Percentiles rank a stretch among this genome's conserved stretches.
Conservation (phyloP, 1,140 invertebrate species). For the Eumaeus atala region DNA sequence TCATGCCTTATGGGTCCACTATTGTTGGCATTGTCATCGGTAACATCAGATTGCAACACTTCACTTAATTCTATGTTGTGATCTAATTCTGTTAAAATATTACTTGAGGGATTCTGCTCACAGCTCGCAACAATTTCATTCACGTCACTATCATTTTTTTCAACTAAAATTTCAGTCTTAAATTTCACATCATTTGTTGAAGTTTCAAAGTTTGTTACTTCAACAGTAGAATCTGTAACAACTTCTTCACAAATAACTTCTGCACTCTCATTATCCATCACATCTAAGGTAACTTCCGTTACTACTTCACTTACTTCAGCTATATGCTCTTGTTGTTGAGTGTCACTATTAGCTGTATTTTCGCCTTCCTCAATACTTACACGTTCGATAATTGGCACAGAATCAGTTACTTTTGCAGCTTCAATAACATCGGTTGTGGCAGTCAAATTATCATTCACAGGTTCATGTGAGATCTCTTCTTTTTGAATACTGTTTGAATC, state of each 20-base stretch:
- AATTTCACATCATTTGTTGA: conserved; percentile 41
- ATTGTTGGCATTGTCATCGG: conserved; percentile 51
- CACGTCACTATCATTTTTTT: conserved; percentile 44
- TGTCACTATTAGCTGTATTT: conserved; percentile 2
- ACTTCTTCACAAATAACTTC: conserved; percentile 22
- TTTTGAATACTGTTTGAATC: neutral
- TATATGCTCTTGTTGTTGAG: neutral
- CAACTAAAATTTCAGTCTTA: conserved; percentile 58
- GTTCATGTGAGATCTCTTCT: conserved; percentile 10
- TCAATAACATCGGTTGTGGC: conserved; percentile 4
- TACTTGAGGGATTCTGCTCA: conserved; percentile 34
- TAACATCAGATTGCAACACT: conserved; percentile 42
- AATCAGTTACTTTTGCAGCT: conserved; percentile 3
- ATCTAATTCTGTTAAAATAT: conserved; percentile 51
- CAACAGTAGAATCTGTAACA: conserved; percentile 26
- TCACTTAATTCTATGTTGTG: conserved; percentile 62
- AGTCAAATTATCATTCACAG: conserved; percentile 13
- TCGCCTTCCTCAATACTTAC: neutral
- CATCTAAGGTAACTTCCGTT: conserved; percentile 17
- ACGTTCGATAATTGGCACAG: neutral
- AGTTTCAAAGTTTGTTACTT: conserved; percentile 29
- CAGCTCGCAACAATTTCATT: conserved; percentile 34
- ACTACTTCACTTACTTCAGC: conserved; percentile 13
- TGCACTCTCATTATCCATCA: conserved; percentile 8
- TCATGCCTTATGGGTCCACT: conserved; percentile 47